phyloP scores from a whole-genome alignment of 2,888 invertebrate species.

The Mythimna albipuncta region DNA sequence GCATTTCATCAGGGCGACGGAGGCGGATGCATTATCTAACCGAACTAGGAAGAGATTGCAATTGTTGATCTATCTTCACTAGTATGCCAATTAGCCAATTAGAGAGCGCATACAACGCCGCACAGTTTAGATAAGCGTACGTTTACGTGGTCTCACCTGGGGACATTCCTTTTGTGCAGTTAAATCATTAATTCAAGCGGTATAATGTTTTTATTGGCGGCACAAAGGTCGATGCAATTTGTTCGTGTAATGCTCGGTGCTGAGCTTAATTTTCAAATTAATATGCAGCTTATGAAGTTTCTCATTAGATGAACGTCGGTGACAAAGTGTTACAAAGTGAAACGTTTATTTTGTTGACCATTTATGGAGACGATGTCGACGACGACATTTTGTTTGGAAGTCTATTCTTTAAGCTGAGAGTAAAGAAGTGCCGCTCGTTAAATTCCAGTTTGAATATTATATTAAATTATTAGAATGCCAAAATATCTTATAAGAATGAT shows the following conservation, averaged over 20 bases:
- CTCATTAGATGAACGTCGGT: slow-evolving; percentile 78
- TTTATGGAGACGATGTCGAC: slow-evolving; percentile 58
- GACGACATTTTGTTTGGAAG: slow-evolving; percentile 31
- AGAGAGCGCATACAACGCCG: slow-evolving; percentile 85
- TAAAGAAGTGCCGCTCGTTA: slow-evolving; percentile 25
- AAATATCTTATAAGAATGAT: background rate
- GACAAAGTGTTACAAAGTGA: slow-evolving; percentile 75
- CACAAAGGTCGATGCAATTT: slow-evolving; percentile 67
- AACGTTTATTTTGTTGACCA: slow-evolving; percentile 72
- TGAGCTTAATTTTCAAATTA: slow-evolving; percentile 74
- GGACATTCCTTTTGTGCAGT: slow-evolving; percentile 66
- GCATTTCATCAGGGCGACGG: slow-evolving; percentile 86
- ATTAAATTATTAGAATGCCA: slow-evolving; percentile 8
- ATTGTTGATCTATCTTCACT: slow-evolving; percentile 82
- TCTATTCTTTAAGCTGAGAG: slow-evolving; percentile 26
- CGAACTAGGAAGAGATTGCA: slow-evolving; percentile 86
- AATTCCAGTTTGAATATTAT: slow-evolving; percentile 18
- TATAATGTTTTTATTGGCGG: slow-evolving; percentile 56
- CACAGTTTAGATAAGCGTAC: slow-evolving; percentile 76
- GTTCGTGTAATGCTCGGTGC: slow-evolving; percentile 65
- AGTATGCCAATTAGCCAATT: slow-evolving; percentile 91
- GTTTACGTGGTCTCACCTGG: slow-evolving; percentile 74
- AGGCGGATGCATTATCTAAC: slow-evolving; percentile 80
- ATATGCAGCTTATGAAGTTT: slow-evolving; percentile 73
- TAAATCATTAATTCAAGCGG: slow-evolving; percentile 58